Evolutionary conservation across 2,113 vertebrate species (phyloP), one percentile per base, ranked within the genome.

Genomic region (Terrapene triunguis): DNA sequence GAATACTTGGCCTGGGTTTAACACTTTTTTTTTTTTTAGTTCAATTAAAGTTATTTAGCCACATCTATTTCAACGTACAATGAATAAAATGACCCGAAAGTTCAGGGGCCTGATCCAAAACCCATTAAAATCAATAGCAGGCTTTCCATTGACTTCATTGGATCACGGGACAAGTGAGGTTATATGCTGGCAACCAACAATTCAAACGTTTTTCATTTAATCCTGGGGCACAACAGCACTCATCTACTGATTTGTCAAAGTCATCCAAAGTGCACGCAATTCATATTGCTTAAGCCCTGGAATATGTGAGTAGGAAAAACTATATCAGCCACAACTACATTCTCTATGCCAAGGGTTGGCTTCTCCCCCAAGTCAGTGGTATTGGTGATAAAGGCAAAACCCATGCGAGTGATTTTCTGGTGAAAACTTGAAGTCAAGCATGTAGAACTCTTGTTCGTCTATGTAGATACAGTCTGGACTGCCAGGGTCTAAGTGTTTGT

Each of bases 331-430:
- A 96, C 92, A 96, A 12, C 72, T 91, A 83, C 89, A 94, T 54
- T 94, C 86, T 87, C 3, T 35, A 4, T 74, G 79, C 88, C 88
- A 94, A 55, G 80, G 59, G 65, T 10, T 92, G 81, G n/a, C 48
- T 93, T 97, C 94, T 93, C 3, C 6, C 82, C 90, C 91, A 94
- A 88, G 53, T 94, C 86, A 84, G 88, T 93, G 94, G 94, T 85
- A 92, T 96, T 94, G 55, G 92, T 81, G 92, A 94, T 98, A 97
- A 96, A 97, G 82, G 93, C 55, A 32, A 90, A 90, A 55, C 38
- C 62, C 80, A 88, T 65, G 24, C 3, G 24, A 86, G 90, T 88
- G 79, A 82, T 50, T 95, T 96, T 93, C 86, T 17, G 1, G 69
- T 59, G 82, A 92, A 89, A 95, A 93, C 51, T 89, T 86, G 51